Evolutionary conservation across 1,140 invertebrate genomes (phyloP), one percentile per base, ranked within the genome.

Genomic region (Drosophila repletoides): DNA sequence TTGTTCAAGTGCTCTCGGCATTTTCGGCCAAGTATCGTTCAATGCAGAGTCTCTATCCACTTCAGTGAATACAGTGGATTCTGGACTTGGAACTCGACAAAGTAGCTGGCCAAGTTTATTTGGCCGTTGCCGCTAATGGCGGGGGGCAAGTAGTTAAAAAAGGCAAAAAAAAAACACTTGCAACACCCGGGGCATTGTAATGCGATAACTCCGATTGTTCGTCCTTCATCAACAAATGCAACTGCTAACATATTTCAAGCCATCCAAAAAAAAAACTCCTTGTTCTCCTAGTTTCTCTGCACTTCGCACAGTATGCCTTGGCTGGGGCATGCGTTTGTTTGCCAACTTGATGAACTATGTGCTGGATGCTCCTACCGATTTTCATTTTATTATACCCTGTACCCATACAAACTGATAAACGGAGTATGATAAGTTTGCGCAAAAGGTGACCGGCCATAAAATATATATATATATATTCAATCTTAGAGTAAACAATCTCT

Each of bases 291-390:
- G 14, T 31, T 22, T n/a, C 10, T 31, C 26, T 1, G 40, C 31
- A 5, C 33, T 24, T 2, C 10, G 10, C 9, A n/a, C 12, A 24
- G 22, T 24, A 38, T 31, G 31, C 24, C 38, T 68, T 58, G 63
- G 70, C 53, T 40, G 15, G 71, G 76, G 66, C 51, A 80, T 76
- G 72, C 76, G 67, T 81, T 75, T 81, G 76, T 81, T 81, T 80
- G 72, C 76, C 38, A 64, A 72, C 76, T 80, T 80, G 76, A 80
- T 75, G 66, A 80, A 80, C 76, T 80, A 80, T 80, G 66, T 69
- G 51, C 76, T 49, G 46, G 31, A 43, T 58, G 61, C 52, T 59
- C 14, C 26, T 31, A 43, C 61, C 49, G 61, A 65, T 65, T 65
- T 65, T 65, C 60, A 43, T 41, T 48, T 56, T 53, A 22, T 41